Evolutionary conservation across 2,888 invertebrate genomes (phyloP).

Genomic region (Rhamnusium bicolor): DNA sequence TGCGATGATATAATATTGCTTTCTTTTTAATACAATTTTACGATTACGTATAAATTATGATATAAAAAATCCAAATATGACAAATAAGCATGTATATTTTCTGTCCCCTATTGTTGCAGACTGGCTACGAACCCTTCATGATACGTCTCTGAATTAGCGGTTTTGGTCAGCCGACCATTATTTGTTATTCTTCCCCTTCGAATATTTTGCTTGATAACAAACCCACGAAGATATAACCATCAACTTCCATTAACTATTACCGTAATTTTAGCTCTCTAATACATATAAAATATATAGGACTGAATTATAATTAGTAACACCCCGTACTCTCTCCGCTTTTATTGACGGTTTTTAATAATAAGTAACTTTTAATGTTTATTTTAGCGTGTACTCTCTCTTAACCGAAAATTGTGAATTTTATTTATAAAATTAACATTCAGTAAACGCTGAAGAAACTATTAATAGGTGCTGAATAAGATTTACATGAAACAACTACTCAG

Average conservation of each 20-base stretch:
- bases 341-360: background rate
- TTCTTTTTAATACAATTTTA: no score
- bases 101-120: no score
- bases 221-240: conserved; percentile 50
- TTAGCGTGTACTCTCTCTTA: background rate
- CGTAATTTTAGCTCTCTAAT: background rate
- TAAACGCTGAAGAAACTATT: background rate
- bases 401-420: background rate
- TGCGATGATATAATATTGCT: no score
- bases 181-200: conserved; percentile 38
- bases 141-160: background rate
- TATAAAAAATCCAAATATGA: no score
- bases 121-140: no score
- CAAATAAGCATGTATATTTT: no score
- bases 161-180: background rate
- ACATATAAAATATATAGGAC: background rate
- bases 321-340: conserved; percentile 1
- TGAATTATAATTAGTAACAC: background rate
- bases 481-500: no score
- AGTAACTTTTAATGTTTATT: background rate
- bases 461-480: no score
- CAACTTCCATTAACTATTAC: conserved; percentile 42
- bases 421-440: background rate
- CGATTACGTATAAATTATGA: no score
- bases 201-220: conserved; percentile 43